Conservation (phyloP, 1,140 invertebrate species). For the Colletes gigas region DNA sequence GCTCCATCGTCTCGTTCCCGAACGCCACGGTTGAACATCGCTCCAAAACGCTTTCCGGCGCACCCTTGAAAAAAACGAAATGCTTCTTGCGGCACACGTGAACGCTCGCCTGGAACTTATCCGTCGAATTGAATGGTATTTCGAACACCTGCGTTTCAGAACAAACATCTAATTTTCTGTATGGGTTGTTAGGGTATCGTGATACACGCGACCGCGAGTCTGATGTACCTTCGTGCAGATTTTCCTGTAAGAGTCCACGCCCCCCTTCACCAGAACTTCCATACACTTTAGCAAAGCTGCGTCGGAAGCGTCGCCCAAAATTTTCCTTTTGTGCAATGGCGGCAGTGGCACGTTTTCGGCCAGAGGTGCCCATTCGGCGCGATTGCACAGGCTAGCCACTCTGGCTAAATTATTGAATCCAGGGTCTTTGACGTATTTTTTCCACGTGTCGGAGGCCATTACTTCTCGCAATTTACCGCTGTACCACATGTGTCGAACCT, state of each 20-base stretch:
- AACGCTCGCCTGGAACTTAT: constrained; percentile 98
- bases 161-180: not conserved
- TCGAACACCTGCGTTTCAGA: constrained; percentile 92
- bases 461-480: constrained; percentile 97
- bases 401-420: constrained; percentile 94
- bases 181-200: no score
- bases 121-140: constrained; percentile 99
- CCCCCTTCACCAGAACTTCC: constrained; percentile 93
- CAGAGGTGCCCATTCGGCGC: constrained; percentile 93
- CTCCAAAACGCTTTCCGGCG: constrained; percentile 98
- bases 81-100: constrained; percentile 96
- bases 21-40: constrained; percentile 97
- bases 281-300: constrained; percentile 97
- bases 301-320: constrained; percentile 96
- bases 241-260: constrained; percentile 92
- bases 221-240: constrained; percentile 87
- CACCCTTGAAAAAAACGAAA: constrained; percentile 99
- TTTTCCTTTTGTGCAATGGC: constrained; percentile 86
- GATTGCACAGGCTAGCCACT: constrained; percentile 96
- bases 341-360: constrained; percentile 82
- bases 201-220: no score
- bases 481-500: constrained; percentile 94
- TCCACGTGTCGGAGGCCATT: constrained; percentile 90
- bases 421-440: constrained; percentile 93
- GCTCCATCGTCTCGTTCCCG: constrained; percentile 95